A percentile compares a stretch with the other conserved stretches of the same genome.
phyloP scores from a whole-genome alignment of 2,113 vertebrate genomes.

The Cichladusa arquata region DNA sequence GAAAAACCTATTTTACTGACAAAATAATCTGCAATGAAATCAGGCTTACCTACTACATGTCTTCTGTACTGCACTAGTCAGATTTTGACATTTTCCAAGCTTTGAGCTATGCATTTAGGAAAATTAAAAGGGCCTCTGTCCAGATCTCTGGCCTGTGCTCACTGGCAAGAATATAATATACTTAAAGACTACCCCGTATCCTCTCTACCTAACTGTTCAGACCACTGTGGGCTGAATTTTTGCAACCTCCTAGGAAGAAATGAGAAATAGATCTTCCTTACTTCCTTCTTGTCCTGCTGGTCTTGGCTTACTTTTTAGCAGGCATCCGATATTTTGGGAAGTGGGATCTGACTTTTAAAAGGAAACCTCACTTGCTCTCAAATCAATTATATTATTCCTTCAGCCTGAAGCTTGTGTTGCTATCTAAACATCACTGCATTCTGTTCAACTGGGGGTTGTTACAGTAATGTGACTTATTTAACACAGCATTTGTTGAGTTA shows the following conservation, averaged over 20 bases:
- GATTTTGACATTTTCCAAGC: background rate
- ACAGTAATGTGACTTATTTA: background rate
- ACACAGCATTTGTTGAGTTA: rapidly evolving
- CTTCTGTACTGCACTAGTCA: background rate
- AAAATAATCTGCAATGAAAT: background rate
- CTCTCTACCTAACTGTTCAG: background rate
- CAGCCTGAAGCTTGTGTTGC: background rate
- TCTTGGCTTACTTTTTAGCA: background rate
- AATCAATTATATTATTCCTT: background rate
- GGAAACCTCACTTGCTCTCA: background rate
- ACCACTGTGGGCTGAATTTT: background rate
- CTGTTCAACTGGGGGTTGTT: background rate
- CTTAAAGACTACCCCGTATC: background rate
- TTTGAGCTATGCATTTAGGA: background rate
- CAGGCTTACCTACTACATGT: background rate
- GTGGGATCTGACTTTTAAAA: background rate
- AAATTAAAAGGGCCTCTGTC: background rate
- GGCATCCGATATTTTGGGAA: background rate
- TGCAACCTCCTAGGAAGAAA: background rate
- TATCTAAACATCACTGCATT: background rate
- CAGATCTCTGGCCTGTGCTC: background rate
- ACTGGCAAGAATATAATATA: background rate
- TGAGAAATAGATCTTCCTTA: background rate
- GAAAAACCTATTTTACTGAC: background rate
- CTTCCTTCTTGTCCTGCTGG: background rate